phyloP scores from a whole-genome alignment of 1,140 invertebrate species.

The Propsilocerus akamusi region DNA sequence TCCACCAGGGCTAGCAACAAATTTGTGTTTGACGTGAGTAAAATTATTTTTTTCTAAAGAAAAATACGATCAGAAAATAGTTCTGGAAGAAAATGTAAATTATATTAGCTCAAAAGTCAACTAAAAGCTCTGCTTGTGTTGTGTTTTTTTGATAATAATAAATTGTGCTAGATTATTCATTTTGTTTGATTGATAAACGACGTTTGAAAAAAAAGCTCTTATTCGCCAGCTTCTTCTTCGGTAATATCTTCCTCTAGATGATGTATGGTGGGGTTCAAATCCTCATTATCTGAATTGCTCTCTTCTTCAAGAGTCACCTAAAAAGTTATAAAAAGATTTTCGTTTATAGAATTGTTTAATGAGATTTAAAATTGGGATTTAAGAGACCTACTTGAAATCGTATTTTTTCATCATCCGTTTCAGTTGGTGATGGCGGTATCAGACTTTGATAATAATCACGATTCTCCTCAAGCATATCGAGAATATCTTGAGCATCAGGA shows the following conservation, averaged over 20 bases:
- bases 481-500: conserved; percentile 93
- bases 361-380: not conserved
- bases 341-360: not conserved
- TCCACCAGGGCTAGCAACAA: too few relatives aligned
- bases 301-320: not conserved
- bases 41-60: too few relatives aligned
- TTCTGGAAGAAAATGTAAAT: too few relatives aligned
- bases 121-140: too few relatives aligned
- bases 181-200: too few relatives aligned
- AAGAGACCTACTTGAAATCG: conserved; percentile 38
- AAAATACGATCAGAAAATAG: too few relatives aligned
- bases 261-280: not conserved
- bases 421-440: conserved; percentile 54
- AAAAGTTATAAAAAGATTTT: not conserved
- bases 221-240: not conserved
- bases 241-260: not conserved
- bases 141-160: too few relatives aligned
- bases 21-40: too few relatives aligned
- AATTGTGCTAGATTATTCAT: too few relatives aligned
- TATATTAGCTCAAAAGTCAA: too few relatives aligned
- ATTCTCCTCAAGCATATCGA: conserved; percentile 96
- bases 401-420: conserved; percentile 38
- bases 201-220: too few relatives aligned
- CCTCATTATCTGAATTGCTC: not conserved
- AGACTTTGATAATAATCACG: conserved; percentile 91